These are phyloP conservation scores for Ophraella communa DNA, from an alignment of 2,888 invertebrate genomes.

Conservation along the genomic window DNA sequence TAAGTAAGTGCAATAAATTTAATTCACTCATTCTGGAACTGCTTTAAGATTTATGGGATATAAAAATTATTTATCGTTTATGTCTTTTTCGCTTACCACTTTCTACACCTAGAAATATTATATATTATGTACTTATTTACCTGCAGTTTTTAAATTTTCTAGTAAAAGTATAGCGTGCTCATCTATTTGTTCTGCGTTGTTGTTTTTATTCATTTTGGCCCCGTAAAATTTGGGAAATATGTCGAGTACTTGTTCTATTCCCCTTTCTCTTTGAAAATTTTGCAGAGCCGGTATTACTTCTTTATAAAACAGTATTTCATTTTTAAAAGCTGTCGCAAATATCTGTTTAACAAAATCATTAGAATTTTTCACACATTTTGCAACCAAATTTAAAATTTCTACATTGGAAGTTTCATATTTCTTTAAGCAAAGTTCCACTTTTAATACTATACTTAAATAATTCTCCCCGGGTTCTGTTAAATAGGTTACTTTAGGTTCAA, in stretches of 20 bases:
- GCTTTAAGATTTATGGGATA: no score
- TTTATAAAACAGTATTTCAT: conserved; percentile 62
- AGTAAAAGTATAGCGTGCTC: conserved; percentile 62
- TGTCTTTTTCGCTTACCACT: no score
- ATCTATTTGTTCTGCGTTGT: conserved; percentile 54
- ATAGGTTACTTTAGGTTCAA: not conserved
- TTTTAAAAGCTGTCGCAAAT: conserved; percentile 50
- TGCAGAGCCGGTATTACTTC: conserved; percentile 58
- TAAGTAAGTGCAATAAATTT: no score
- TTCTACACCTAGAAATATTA: no score
- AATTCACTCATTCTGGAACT: no score
- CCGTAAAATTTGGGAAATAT: conserved; percentile 48
- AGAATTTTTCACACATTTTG: conserved; percentile 19
- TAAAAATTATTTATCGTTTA: no score
- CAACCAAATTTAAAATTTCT: conserved; percentile 12
- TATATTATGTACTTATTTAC: conserved; percentile 5
- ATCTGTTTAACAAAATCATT: conserved; percentile 37
- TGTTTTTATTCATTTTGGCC: conserved; percentile 41
- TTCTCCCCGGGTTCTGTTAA: conserved; percentile 17
- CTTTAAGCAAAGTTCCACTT: conserved; percentile 2
- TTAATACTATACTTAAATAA: conserved; percentile 13
- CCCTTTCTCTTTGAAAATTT: conserved; percentile 57
- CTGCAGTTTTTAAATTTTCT: conserved; percentile 58
- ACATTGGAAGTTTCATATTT: not conserved
- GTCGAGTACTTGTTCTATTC: conserved; percentile 55